Percentiles rank a stretch among this genome's conserved stretches.
phyloP scores from a whole-genome alignment of 2,113 vertebrate genomes.

The Benitochromis conjunctus region DNA sequence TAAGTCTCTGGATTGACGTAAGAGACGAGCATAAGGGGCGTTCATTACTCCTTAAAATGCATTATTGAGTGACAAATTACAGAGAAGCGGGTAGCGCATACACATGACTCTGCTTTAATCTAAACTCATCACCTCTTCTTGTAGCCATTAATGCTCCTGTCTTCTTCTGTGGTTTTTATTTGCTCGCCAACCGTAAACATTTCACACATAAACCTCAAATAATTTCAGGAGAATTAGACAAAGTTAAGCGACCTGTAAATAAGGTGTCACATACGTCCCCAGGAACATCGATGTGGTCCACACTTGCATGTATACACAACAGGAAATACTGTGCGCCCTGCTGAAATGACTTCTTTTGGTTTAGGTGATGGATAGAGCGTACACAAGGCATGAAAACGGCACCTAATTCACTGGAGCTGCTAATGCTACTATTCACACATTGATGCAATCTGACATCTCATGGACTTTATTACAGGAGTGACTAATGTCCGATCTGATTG shows the following conservation, averaged over 20 bases:
- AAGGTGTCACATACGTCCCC: background rate
- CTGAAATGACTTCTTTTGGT: background rate
- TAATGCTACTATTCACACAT: accelerated
- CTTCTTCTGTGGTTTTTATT: background rate
- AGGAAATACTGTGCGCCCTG: background rate
- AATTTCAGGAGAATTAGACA: background rate
- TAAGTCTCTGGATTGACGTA: background rate
- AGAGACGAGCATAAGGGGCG: background rate
- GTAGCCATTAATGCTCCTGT: background rate
- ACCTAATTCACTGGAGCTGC: background rate
- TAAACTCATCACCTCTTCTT: background rate
- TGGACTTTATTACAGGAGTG: accelerated
- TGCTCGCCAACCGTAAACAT: background rate
- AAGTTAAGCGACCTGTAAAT: background rate
- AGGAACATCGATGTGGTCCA: background rate
- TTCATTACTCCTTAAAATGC: background rate
- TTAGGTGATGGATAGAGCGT: background rate
- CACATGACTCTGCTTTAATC: background rate
- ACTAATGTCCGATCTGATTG: background rate
- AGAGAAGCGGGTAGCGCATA: background rate
- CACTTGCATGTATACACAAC: background rate
- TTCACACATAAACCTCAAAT: background rate
- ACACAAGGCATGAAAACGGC: background rate
- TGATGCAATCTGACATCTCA: background rate
- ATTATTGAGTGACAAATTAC: background rate